Conservation (phyloP, 2,113 vertebrate species). For the Cyanoramphus novaezelandiae region DNA sequence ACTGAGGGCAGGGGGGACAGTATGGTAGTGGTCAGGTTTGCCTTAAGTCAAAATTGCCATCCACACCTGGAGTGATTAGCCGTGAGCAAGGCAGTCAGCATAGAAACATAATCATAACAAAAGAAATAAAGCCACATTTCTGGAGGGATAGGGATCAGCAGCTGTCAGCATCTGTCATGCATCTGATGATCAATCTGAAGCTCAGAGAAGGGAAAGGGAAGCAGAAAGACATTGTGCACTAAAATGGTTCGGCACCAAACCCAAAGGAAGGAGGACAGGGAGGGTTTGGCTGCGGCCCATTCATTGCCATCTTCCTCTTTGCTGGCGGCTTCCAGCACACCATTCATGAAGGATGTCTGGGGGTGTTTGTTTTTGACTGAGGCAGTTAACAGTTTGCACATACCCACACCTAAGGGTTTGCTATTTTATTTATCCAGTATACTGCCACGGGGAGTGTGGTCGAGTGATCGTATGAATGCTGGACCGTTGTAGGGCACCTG, state of each 20-base stretch:
- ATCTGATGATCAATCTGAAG: neutral
- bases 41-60: neutral
- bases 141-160: neutral
- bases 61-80: neutral
- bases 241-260: neutral
- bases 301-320: neutral
- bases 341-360: neutral
- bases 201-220: neutral
- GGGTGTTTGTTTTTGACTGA: neutral
- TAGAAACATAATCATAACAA: neutral
- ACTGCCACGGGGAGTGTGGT: neutral
- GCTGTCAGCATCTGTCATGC: fast-evolving
- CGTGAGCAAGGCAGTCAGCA: neutral
- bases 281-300: neutral
- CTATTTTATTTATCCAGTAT: neutral
- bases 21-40: neutral
- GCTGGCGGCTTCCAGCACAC: neutral
- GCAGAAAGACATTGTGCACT: neutral
- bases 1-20: neutral
- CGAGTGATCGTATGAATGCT: neutral
- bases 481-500: neutral
- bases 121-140: neutral
- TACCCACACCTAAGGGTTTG: neutral
- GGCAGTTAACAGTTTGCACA: neutral
- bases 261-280: neutral